Evolutionary conservation across 2,888 invertebrate genomes (phyloP).

Genomic region (Tiphia femorata): DNA sequence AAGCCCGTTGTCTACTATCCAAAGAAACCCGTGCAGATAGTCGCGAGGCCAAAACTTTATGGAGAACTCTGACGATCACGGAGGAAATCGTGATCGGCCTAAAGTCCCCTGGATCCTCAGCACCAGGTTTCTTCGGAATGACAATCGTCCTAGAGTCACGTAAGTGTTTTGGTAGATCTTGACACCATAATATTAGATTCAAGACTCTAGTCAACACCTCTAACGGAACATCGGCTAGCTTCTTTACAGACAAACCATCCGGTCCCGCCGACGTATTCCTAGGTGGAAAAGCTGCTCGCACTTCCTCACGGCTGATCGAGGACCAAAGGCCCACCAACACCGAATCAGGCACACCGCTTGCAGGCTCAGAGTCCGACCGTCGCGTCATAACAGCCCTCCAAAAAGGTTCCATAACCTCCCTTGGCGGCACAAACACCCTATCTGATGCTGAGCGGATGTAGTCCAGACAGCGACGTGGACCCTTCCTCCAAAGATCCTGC

Average conservation of each 20-base stretch:
- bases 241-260: slow-evolving; percentile 20
- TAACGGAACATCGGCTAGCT: slow-evolving; percentile 10
- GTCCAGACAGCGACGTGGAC: slow-evolving; percentile 8
- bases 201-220: slow-evolving; percentile 9
- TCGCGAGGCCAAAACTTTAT: slow-evolving; percentile 22
- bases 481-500: slow-evolving; percentile 17
- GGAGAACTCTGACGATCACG: slow-evolving; percentile 4
- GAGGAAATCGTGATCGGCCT: slow-evolving; percentile 28
- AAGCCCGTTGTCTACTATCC: background rate
- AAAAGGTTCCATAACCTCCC: slow-evolving; percentile 21
- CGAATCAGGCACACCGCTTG: slow-evolving; percentile 19
- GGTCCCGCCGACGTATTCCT: slow-evolving; percentile 14
- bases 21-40: background rate
- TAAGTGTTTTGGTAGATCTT: slow-evolving; percentile 9
- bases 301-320: slow-evolving; percentile 21
- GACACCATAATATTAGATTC: slow-evolving; percentile 18
- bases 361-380: slow-evolving; percentile 6
- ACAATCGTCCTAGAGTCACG: slow-evolving; percentile 20
- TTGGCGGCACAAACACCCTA: background rate
- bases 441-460: background rate
- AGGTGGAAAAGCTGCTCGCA: background rate
- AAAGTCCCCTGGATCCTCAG: slow-evolving; percentile 22
- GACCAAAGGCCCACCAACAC: slow-evolving; percentile 28
- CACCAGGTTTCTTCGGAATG: slow-evolving; percentile 23
- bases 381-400: slow-evolving; percentile 19